These are phyloP conservation scores for Coecobrya sp. DNA, from an alignment of 2,888 invertebrate genomes.

Conservation along the genomic window DNA sequence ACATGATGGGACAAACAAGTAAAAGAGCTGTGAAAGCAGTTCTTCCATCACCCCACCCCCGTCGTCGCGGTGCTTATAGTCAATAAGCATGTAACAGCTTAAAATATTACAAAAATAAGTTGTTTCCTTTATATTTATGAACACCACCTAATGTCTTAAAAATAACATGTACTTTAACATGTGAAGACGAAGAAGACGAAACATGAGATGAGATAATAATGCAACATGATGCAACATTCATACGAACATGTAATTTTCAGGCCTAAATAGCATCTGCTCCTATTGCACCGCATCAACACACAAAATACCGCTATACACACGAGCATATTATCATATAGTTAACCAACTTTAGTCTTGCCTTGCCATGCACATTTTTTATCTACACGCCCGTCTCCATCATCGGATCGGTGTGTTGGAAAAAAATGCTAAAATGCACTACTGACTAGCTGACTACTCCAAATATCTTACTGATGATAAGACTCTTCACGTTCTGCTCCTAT, in stretches of 20 bases:
- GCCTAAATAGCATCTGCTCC: constrained; percentile 67
- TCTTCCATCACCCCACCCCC: constrained; percentile 22
- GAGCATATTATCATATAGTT: too few relatives aligned
- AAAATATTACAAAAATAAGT: neutral
- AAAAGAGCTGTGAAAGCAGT: constrained; percentile 62
- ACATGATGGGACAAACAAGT: neutral
- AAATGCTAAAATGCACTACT: constrained; percentile 55
- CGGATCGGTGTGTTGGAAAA: constrained; percentile 35
- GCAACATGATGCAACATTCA: constrained; percentile 73
- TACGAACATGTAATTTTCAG: constrained; percentile 58
- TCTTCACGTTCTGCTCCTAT: constrained; percentile 40
- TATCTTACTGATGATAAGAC: constrained; percentile 30
- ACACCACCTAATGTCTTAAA: constrained; percentile 21
- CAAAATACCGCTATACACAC: constrained; percentile 31
- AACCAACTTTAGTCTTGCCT: neutral
- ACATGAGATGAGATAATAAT: constrained; percentile 74
- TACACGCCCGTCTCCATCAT: constrained; percentile 32
- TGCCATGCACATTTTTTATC: constrained; percentile 66
- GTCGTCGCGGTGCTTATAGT: constrained; percentile 8
- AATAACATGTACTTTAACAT: constrained; percentile 4
- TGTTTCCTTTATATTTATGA: constrained; percentile 34
- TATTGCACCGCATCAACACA: constrained; percentile 28
- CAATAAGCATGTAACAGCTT: constrained; percentile 1
- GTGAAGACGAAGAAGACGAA: constrained; percentile 33
- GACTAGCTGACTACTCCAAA: constrained; percentile 29